Evolutionary conservation across 2,888 invertebrate genomes (phyloP).

Genomic region (Ametastegia equiseti): DNA sequence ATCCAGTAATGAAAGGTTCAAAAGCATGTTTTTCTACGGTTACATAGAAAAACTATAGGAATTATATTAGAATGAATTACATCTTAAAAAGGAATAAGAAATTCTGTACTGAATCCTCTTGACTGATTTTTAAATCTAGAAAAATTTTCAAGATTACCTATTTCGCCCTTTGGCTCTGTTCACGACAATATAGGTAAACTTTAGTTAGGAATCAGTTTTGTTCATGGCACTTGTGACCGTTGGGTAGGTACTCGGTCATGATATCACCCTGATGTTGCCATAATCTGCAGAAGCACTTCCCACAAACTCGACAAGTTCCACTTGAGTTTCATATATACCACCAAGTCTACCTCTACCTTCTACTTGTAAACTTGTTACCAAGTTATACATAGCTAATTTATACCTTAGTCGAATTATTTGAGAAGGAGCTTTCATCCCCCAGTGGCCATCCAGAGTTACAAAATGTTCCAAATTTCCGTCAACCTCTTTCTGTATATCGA

Average conservation of each 20-base stretch:
- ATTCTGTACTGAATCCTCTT: too few species aligned
- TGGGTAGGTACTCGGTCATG: neutral
- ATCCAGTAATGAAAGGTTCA: too few species aligned
- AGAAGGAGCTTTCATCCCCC: neutral
- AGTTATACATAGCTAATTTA: neutral
- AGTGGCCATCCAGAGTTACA: neutral
- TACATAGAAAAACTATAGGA: too few species aligned
- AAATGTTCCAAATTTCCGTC: neutral
- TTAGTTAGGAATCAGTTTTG: neutral
- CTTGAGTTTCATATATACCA: neutral
- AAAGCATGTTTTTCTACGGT: too few species aligned
- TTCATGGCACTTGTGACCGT: neutral
- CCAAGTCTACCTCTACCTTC: neutral
- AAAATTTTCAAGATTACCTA: too few species aligned
- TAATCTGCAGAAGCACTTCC: neutral
- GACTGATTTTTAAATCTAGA: too few species aligned
- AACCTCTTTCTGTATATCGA: neutral
- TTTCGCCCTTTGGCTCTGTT: too few species aligned
- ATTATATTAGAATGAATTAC: too few species aligned
- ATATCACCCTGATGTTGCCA: neutral
- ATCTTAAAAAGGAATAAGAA: too few species aligned
- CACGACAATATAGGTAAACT: too few species aligned
- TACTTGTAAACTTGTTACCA: constrained; percentile 4
- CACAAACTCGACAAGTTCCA: neutral
- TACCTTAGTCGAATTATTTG: neutral